These are phyloP conservation scores for Junonia oenone DNA, from an alignment of 2,888 invertebrate species.

Conservation along the genomic window DNA sequence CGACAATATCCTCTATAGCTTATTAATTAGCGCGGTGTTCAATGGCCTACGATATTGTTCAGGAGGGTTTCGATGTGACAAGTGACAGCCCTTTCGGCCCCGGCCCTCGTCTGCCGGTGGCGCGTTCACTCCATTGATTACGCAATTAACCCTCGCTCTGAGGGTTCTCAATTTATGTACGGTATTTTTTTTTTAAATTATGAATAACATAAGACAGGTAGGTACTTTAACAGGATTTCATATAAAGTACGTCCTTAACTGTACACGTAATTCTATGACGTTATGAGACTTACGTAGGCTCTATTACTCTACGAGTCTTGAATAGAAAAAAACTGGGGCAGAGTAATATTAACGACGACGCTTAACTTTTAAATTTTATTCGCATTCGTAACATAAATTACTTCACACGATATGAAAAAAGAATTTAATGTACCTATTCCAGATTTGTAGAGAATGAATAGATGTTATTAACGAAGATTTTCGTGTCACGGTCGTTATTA, in stretches of 20 bases:
- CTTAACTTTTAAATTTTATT: no score
- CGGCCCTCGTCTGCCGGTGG: constrained; percentile 43
- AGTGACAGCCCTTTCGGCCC: constrained; percentile 45
- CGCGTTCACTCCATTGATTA: constrained; percentile 50
- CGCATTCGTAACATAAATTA: no score
- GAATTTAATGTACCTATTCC: no score
- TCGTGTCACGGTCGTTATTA: background rate
- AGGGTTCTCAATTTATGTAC: constrained; percentile 16
- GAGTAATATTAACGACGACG: no score
- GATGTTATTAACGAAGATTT: background rate
- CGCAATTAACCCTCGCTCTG: constrained; percentile 38
- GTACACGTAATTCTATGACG: no score
- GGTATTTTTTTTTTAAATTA: constrained; percentile 7
- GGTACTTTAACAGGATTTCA: no score
- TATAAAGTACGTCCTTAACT: no score
- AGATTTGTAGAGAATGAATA: no score
- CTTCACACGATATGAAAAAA: no score
- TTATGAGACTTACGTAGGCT: no score
- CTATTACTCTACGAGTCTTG: no score
- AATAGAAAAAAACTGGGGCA: no score
- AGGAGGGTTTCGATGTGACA: constrained; percentile 57
- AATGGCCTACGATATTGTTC: constrained; percentile 45
- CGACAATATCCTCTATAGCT: constrained; percentile 30
- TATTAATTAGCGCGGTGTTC: constrained; percentile 48
- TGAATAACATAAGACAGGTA: background rate